Conservation (phyloP, 2,888 invertebrate species). For the Agelastica alni region DNA sequence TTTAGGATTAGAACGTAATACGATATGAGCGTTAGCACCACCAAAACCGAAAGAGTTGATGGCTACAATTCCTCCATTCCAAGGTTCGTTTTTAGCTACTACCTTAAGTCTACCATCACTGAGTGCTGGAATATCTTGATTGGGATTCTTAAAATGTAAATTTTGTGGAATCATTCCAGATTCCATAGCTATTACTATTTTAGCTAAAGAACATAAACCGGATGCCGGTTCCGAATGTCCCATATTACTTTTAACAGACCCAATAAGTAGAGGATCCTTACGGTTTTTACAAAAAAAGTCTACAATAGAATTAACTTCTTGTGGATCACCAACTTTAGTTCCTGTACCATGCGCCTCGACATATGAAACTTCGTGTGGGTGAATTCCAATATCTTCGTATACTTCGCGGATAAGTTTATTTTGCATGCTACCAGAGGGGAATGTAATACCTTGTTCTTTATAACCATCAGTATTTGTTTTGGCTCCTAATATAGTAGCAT, state of each 20-base stretch:
- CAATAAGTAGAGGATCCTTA: conserved; percentile 80
- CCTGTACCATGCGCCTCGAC: conserved; percentile 99
- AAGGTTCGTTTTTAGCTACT: conserved; percentile 78
- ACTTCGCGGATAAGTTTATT: conserved; percentile 81
- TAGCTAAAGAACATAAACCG: conserved; percentile 88
- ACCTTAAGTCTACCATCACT: conserved; percentile 89
- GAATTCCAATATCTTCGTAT: conserved; percentile 80
- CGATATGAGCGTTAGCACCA: conserved; percentile 92
- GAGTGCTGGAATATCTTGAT: conserved; percentile 89
- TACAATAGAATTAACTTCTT: conserved; percentile 93
- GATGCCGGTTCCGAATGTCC: conserved; percentile 96
- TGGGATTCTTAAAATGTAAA: conserved; percentile 85
- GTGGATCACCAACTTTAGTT: conserved; percentile 96
- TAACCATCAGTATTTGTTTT: conserved; percentile 92
- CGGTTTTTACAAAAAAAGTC: conserved; percentile 88
- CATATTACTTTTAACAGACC: conserved; percentile 98
- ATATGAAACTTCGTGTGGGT: conserved; percentile 83
- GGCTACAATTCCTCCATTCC: conserved; percentile 90
- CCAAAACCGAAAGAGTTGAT: conserved; percentile 99
- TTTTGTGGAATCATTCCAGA: conserved; percentile 86
- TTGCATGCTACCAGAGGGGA: conserved; percentile 80
- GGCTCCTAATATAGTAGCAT: conserved; percentile 85
- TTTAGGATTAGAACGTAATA: conserved; percentile 79
- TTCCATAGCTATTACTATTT: conserved; percentile 93
- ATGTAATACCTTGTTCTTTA: conserved; percentile 82